Conservation (phyloP, 92 coral and sea anemone species). For the Phymanthus crucifer region DNA sequence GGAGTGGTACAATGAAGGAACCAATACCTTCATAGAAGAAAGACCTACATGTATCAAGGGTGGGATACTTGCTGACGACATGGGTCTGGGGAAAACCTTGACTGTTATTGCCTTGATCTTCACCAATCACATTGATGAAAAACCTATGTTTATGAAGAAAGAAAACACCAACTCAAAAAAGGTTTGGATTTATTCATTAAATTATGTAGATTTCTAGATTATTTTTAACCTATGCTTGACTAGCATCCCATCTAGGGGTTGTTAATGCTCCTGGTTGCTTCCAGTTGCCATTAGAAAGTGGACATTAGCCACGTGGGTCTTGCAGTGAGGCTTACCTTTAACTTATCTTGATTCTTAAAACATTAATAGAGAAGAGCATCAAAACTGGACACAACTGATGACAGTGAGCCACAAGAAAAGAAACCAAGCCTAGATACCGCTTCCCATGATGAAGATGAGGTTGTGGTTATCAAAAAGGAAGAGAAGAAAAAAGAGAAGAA, state of each 20-base stretch:
- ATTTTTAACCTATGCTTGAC: too few relatives aligned
- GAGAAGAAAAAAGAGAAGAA: constrained; percentile 28
- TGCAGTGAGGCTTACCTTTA: too few relatives aligned
- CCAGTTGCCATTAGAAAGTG: too few relatives aligned
- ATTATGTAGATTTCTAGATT: too few relatives aligned
- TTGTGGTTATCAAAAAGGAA: constrained; percentile 17
- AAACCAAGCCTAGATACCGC: constrained; percentile 1
- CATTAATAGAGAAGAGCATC: background rate
- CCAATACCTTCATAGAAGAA: constrained; percentile 56
- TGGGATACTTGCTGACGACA: constrained; percentile 90
- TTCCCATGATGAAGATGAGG: constrained; percentile 14
- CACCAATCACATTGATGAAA: constrained; percentile 74
- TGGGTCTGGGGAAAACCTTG: constrained; percentile 87
- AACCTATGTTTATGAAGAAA: constrained; percentile 77
- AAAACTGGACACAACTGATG: background rate
- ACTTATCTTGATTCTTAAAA: background rate
- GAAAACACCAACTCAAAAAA: constrained; percentile 17
- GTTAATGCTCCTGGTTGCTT: too few relatives aligned
- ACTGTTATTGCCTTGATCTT: constrained; percentile 73
- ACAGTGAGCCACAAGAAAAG: constrained; percentile 22
- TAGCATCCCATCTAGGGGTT: too few relatives aligned
- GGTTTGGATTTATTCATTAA: background rate
- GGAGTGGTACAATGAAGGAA: constrained; percentile 77
- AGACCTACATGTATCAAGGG: constrained; percentile 71
- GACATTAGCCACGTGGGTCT: too few relatives aligned